Evolutionary conservation across 2,797 vertebrate genomes (phyloP), one percentile per base, ranked within the genome.

Genomic region (Stomatorhinus walkeri): DNA sequence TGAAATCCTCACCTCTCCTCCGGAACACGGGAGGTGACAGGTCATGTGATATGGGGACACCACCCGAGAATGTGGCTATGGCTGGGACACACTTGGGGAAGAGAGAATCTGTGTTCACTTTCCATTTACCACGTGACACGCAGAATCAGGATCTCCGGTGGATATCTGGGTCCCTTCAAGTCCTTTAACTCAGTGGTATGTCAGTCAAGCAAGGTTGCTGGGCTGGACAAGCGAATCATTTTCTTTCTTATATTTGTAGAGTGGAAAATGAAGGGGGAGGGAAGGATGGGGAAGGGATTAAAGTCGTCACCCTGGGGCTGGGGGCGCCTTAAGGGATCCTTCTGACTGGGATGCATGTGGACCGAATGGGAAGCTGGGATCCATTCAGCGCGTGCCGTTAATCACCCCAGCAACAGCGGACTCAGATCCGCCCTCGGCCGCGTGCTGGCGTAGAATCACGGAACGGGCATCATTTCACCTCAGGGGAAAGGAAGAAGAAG

Each of bases 311-410:
- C 61, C 89, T 76, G 91, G 88, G 89, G 89, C 56, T 46, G 46
- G 89, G 79, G 89, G 48, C 14, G 89, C 89, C 83, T 91, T 90
- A 36, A 68, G 68, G 87, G 76, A 49, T 24, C 61, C 88, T 89
- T 52, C 64, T 89, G 88, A 89, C 89, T 90, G 91, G 91, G 90
- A 93, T 93, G 92, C 92, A 89, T 92, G 91, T 91, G 89, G 91
- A 92, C 91, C 76, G 90, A 93, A 90, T 72, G 89, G 91, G 92
- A 93, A 93, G 91, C 89, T 87, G 85, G 90, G 90, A 90, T 92
- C 93, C 93, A 95, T 94, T 95, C 92, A 93, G 92, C 76, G 48
- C 90, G 91, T 90, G 48, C 48, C 87, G 93, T 94, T 96, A 95
- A 96, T 94, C 91, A 95, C 94, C 90, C 86, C 28, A 56, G 90